Evolutionary conservation across 92 coral and sea anemone genomes (phyloP).

Genomic region (Paragorgia papillata): DNA sequence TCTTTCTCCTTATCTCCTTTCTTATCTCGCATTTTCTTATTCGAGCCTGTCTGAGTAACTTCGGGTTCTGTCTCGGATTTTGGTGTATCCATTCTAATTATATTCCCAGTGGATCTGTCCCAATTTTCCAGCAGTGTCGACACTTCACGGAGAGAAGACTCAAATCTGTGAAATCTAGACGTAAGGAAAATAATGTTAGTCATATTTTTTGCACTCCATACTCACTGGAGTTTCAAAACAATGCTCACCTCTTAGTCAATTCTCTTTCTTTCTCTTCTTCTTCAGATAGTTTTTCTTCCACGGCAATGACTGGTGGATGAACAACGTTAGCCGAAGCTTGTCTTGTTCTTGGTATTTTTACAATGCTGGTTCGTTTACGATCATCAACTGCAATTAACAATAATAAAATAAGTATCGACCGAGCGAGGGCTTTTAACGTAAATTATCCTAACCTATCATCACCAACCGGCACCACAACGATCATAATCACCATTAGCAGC

Average conservation of each 20-base stretch:
- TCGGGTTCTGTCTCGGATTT: conserved; percentile 92
- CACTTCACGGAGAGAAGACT: conserved; percentile 87
- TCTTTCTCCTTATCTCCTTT: conserved; percentile 65
- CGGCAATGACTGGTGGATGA: conserved; percentile 50
- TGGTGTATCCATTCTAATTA: conserved; percentile 83
- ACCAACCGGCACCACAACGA: too few species aligned
- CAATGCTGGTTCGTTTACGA: conserved; percentile 66
- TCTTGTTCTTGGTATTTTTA: conserved; percentile 66
- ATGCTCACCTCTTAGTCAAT: conserved; percentile 73
- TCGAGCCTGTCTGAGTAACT: conserved; percentile 56
- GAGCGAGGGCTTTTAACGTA: too few species aligned
- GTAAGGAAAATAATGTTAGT: too few species aligned
- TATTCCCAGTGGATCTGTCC: conserved; percentile 89
- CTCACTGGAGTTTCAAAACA: too few species aligned
- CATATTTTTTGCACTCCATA: too few species aligned
- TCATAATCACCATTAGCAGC: too few species aligned
- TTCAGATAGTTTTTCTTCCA: conserved; percentile 71
- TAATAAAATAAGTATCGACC: too few species aligned
- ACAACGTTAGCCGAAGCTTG: conserved; percentile 74
- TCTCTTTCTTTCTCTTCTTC: conserved; percentile 94
- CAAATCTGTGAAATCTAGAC: conserved; percentile 74
- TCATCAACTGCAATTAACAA: conserved; percentile 25
- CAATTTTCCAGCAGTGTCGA: conserved; percentile 84
- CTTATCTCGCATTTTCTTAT: conserved; percentile 79
- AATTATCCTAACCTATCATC: too few species aligned